Conservation (phyloP, 2,113 vertebrate genomes). For the Urocolius indicus region DNA sequence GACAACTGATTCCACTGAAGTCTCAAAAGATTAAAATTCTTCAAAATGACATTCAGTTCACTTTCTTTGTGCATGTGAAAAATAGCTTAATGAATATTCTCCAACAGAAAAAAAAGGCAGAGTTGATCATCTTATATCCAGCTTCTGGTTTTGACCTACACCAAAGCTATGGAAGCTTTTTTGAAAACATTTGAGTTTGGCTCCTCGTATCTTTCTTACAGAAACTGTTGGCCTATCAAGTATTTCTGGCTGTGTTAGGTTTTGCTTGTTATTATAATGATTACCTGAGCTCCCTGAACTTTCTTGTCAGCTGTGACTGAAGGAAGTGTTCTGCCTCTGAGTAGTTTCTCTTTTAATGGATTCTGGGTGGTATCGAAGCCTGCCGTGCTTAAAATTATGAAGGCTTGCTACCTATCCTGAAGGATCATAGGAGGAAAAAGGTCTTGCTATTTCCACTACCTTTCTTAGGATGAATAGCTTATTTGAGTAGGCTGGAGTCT, state of each 20-base stretch:
- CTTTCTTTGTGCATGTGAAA: conserved; percentile 13
- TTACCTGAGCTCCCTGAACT: neutral
- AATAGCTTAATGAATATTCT: neutral
- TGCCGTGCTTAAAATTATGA: neutral
- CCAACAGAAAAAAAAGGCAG: neutral
- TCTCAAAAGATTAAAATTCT: conserved; percentile 1
- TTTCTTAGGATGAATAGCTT: neutral
- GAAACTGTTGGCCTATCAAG: neutral
- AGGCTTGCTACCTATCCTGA: neutral
- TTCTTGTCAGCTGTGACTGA: neutral
- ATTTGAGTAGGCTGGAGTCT: neutral
- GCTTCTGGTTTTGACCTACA: neutral
- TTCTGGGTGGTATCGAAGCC: neutral
- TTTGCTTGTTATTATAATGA: neutral
- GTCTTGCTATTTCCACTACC: neutral
- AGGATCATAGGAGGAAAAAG: neutral
- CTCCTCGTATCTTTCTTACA: neutral
- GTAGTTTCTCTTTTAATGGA: neutral
- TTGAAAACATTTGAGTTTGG: neutral
- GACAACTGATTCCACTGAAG: neutral
- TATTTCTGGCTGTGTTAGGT: neutral
- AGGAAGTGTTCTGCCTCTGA: neutral
- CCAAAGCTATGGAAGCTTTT: neutral
- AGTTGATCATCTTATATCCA: neutral
- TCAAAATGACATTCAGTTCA: neutral